These are phyloP conservation scores for Fregetta grallaria DNA, from an alignment of 2,113 vertebrate genomes.

Conservation along the genomic window DNA sequence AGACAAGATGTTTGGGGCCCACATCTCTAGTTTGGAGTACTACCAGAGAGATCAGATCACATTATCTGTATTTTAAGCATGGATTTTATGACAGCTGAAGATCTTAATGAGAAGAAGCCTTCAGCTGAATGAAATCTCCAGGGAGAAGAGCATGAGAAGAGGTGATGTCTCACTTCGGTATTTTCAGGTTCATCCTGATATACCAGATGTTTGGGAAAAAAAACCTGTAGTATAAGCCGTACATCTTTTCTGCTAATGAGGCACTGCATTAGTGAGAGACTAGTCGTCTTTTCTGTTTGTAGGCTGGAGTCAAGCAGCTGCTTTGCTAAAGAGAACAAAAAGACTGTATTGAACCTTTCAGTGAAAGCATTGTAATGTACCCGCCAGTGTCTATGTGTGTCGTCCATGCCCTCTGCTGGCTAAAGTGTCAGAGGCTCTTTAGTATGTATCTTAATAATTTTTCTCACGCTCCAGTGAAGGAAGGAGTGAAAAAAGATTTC, in stretches of 20 bases:
- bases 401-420: not conserved
- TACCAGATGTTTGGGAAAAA: not conserved
- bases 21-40: fast-evolving
- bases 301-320: not conserved
- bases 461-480: not conserved
- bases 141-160: not conserved
- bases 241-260: not conserved
- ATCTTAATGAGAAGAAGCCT: not conserved
- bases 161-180: not conserved
- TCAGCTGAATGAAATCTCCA: not conserved
- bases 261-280: not conserved
- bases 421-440: not conserved
- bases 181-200: not conserved
- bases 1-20: not conserved
- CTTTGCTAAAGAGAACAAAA: not conserved
- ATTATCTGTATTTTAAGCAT: not conserved
- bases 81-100: not conserved
- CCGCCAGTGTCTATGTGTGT: fast-evolving
- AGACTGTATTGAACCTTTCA: not conserved
- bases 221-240: not conserved
- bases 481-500: not conserved
- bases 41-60: not conserved
- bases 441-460: not conserved
- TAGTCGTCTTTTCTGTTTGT: not conserved
- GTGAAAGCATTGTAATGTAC: not conserved